Conservation (phyloP, 2,888 invertebrate genomes). For the Dichetophora obliterata region DNA sequence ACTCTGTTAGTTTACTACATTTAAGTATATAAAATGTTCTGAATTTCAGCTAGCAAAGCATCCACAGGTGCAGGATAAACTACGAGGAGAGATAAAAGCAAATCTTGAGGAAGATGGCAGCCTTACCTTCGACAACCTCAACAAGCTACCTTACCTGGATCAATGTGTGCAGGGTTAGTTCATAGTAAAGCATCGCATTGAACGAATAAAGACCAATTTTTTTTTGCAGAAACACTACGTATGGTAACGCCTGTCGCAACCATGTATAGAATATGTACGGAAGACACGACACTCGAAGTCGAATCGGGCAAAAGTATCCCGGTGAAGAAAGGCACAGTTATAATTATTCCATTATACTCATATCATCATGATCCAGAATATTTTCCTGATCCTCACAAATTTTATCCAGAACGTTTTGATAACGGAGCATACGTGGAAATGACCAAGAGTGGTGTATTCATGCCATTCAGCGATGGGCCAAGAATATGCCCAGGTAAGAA, state of each 20-base stretch:
- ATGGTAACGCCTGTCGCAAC: constrained; percentile 55
- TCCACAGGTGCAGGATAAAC: constrained; percentile 54
- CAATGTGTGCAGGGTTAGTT: constrained; percentile 57
- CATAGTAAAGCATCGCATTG: background rate
- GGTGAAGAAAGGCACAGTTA: constrained; percentile 58
- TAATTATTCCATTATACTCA: constrained; percentile 61
- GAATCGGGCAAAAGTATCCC: constrained; percentile 47
- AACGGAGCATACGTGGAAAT: constrained; percentile 60
- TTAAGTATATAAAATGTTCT: background rate
- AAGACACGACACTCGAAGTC: constrained; percentile 49
- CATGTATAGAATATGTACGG: constrained; percentile 57
- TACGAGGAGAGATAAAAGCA: constrained; percentile 56
- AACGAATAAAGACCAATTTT: background rate
- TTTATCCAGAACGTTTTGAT: constrained; percentile 72
- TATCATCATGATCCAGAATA: constrained; percentile 70
- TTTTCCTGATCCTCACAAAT: constrained; percentile 71
- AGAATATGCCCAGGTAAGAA: constrained; percentile 65
- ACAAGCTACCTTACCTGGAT: constrained; percentile 58
- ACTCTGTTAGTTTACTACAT: background rate
- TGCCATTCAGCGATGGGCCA: constrained; percentile 69
- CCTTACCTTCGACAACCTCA: constrained; percentile 54
- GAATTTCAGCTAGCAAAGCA: constrained; percentile 53
- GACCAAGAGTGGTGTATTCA: constrained; percentile 56
- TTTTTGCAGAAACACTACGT: constrained; percentile 60
- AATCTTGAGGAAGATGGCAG: constrained; percentile 46